phyloP scores from a whole-genome alignment of 1,140 invertebrate species.

The Drosophila pseudoobscura region DNA sequence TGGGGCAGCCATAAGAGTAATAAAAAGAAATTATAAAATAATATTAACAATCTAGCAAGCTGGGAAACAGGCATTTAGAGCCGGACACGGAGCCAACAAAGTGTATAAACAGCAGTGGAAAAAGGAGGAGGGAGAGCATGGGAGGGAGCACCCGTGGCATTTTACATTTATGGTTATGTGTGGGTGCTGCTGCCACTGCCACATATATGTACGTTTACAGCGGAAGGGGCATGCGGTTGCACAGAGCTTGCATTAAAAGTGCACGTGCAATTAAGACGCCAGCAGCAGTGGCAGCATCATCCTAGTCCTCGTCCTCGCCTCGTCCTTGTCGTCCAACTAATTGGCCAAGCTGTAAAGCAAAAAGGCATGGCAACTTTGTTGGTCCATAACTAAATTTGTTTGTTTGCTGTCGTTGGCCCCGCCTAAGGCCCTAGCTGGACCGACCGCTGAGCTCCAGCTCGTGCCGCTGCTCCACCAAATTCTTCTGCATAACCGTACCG shows the following conservation, averaged over 20 bases:
- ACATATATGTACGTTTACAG: background rate
- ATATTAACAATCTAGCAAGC: slow-evolving; percentile 68
- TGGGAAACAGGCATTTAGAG: slow-evolving; percentile 32
- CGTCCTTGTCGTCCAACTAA: slow-evolving; percentile 48
- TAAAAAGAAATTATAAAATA: slow-evolving; percentile 80
- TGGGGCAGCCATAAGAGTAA: slow-evolving; percentile 29
- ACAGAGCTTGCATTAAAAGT: slow-evolving; percentile 57
- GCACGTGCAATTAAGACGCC: slow-evolving; percentile 61
- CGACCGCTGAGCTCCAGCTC: background rate
- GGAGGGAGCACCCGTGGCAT: slow-evolving; percentile 40
- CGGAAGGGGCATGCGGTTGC: slow-evolving; percentile 12
- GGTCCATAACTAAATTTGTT: slow-evolving; percentile 59
- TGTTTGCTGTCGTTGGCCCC: slow-evolving; percentile 17
- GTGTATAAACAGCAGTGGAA: slow-evolving; percentile 42
- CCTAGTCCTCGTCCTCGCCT: slow-evolving; percentile 10
- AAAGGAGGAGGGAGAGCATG: slow-evolving; percentile 5
- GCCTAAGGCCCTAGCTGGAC: slow-evolving; percentile 18
- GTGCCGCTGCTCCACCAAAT: slow-evolving; percentile 13
- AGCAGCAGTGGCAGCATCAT: slow-evolving; percentile 4
- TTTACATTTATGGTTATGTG: slow-evolving; percentile 75
- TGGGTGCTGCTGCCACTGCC: slow-evolving; percentile 16
- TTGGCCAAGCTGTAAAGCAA: slow-evolving; percentile 46
- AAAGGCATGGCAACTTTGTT: slow-evolving; percentile 44
- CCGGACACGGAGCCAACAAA: slow-evolving; percentile 46
- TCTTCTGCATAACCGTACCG: slow-evolving; percentile 9